Evolutionary conservation across 2,797 vertebrate species (phyloP), one percentile per base, ranked within the genome.

Genomic region (Gouania willdenowi): DNA sequence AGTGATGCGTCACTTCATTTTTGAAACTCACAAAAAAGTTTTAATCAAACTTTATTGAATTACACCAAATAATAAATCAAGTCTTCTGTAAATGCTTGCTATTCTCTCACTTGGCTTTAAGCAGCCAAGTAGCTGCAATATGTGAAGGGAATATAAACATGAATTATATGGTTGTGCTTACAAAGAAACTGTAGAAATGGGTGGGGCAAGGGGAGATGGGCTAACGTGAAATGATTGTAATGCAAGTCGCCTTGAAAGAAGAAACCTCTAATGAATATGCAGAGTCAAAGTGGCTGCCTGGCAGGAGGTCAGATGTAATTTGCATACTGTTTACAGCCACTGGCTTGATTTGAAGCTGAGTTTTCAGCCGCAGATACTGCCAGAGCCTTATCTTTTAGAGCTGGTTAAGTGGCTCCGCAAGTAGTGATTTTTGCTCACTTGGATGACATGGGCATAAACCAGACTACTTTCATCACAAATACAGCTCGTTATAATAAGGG

Each of bases 241-340:
- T 71, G 67, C 58, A 69, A 30, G 36, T 48, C 6, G 44, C 51
- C 59, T 64, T 52, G 29, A 56, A 67, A 61, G 45, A 61, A 52
- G 45, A 61, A 52, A 49, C 71, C 67, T 81, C 68, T n/a, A n/a
- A 71, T 72, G 62, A 71, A 76, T 68, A 66, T 66, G 51, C 50
- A 31, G 49, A 66, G 41, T 55, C 37, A 30, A 72, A 79, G 75
- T 76, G 67, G 66, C 69, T 66, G 57, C 41, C 67, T 77, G 73
- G 72, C 77, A 76, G 43, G 10, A 11, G 67, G 71, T 77, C 57
- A 70, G 43, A 66, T 65, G 63, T 31, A 22, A 78, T 82, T 82
- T 79, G 45, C 79, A 82, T 82, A 74, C 56, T 77, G 67, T 82
- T 80, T 74, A 77, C 20, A 36, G 59, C 62, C 71, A 68, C 66